Base-by-base conservation (phyloP, 2,888 invertebrate species). In the Melitaea athalia region DNA sequence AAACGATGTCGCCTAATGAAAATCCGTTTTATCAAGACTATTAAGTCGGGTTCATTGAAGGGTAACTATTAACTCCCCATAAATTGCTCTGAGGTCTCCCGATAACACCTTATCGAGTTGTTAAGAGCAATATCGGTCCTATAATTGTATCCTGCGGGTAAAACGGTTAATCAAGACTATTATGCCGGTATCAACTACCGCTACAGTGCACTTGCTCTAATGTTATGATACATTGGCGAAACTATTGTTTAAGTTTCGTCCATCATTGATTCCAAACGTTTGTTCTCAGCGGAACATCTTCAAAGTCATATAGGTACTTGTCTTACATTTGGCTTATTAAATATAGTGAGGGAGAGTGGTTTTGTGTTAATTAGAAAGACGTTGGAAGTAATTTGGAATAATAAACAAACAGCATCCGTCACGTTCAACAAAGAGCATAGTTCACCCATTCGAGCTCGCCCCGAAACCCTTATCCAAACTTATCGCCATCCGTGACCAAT, bases 21-120 rank as follows among this genome's bases (percentile, higher is more conserved):
- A 74, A 73, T 72, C 70, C 73, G 66, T 72, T 73, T 67, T 70
- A 69, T 63, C 72, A 66, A 72, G 72, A 75, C 73, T 73, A 74
- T 76, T 74, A 76, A 68, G 75, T 66, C 63, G 75, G 74, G 80
- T 75, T 79, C 81, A 83, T 84, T 82, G 80, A 84, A 84, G 87
- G 86, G 85, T 85, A 81, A 82, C 88, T 84, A 87, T 90, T 86
- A 89, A 85, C 87, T 86, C 82, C 78, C 84, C 82, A 87, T 89
- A 88, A 90, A 89, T 88, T 84, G 86, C 77, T 79, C 79, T 76
- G 80, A 83, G 85, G 87, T 80, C 80, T 78, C 74, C 85, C 82
- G 90, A 90, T 89, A 89, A 83, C 88, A 85, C 86, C 84, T 88
- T 89, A 90, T 90, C 91, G 87, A 85, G 85, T 82, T 84, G 86